phyloP scores from a whole-genome alignment of 2,113 vertebrate species.

The Promerops cafer region DNA sequence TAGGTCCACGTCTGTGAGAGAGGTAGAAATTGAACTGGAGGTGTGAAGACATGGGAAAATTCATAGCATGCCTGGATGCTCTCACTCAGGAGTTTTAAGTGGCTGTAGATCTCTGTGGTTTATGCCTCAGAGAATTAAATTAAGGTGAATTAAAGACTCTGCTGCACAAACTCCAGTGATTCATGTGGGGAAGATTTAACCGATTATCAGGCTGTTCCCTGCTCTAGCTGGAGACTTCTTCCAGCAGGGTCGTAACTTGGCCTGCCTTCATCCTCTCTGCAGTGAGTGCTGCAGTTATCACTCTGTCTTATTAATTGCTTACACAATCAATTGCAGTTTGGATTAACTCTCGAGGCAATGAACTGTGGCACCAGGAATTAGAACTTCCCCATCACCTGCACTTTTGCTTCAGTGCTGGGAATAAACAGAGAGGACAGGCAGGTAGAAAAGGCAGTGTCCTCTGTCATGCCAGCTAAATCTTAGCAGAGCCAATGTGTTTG shows the following conservation, averaged over 20 bases:
- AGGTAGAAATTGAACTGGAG: not conserved
- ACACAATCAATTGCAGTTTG: not conserved
- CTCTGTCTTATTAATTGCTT: slow-evolving; percentile 46
- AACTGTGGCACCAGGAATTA: not conserved
- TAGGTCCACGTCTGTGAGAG: not conserved
- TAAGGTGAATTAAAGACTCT: slow-evolving; percentile 48
- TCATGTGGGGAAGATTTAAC: slow-evolving; percentile 32
- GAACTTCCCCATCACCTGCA: not conserved
- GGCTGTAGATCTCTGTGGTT: slow-evolving; percentile 43
- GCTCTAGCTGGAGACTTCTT: not conserved
- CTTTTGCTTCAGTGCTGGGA: not conserved
- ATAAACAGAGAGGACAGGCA: not conserved
- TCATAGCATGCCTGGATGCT: slow-evolving; percentile 11
- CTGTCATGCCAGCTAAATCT: not conserved
- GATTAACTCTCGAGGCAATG: slow-evolving; percentile 1
- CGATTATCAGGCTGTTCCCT: not conserved
- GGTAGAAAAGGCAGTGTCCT: not conserved
- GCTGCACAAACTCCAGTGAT: slow-evolving; percentile 29
- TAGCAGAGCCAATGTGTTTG: not conserved
- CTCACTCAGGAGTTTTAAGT: slow-evolving; percentile 47
- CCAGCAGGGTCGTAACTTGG: not conserved
- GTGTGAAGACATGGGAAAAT: slow-evolving; percentile 3
- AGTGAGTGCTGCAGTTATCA: not conserved
- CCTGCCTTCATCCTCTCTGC: not conserved
- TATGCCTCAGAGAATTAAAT: slow-evolving; percentile 4